Base-by-base conservation (phyloP, 2,888 invertebrate species). In the Litoditis marina region DNA sequence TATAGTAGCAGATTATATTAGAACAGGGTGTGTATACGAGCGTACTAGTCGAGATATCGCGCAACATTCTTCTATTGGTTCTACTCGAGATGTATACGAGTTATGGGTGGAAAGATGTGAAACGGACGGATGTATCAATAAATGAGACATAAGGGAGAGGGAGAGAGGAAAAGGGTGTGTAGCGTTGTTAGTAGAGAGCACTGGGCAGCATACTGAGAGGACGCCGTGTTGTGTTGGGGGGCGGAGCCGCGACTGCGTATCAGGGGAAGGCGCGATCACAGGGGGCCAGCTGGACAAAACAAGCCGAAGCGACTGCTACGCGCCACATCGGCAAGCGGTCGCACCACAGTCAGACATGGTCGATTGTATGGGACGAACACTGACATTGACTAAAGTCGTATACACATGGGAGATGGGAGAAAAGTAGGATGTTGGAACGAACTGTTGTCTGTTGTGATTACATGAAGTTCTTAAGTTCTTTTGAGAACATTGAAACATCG, bases 261-360 rank as follows among this genome's bases (percentile, higher is more conserved):
- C 58, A 36, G 50, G 28, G 28, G 28, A 31, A 44, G 19, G 44
- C 34, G 59, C 59, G 59, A 59, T 51, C 59, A 59, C 52, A 22
- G 59, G 42, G 27, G 25, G 58, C 27, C 46, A 47, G 59, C 51
- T 28, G 51, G 52, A 30, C 58, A 44, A 31, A 34, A 49, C 25
- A 34, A 31, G 19, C 19, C 19, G 19, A 44, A 31, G 59, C 51
- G 59, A 52, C 59, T 57, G 59, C 59, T 39, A 39, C 42, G 51
- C 59, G 44, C 19, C 19, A 52, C 59, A 25, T 19, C 52, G 44
- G 50, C n/a, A 39, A 44, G 44, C 19, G 19, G 44, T 25, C 44
- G 25, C 19, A 25, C 44, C 25, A 44, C 25, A 22, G 44, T 22
- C 19, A 25, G 44, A 25, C 25, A 44, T 25, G n/a, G n/a, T n/a